phyloP scores from a whole-genome alignment of 1,140 invertebrate genomes.

The Argopecten irradians region DNA sequence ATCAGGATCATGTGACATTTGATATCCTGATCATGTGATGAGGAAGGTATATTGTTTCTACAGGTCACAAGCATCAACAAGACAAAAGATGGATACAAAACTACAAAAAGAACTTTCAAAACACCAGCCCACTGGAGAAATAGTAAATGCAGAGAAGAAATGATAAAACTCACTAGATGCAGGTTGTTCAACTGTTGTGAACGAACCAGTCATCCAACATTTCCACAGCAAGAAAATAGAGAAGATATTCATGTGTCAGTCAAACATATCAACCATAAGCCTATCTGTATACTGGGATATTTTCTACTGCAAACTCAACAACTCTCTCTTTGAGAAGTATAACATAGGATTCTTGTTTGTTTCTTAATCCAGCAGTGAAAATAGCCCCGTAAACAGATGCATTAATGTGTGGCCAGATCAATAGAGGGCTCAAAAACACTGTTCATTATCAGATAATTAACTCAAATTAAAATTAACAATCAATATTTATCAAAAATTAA shows the following conservation, averaged over 20 bases:
- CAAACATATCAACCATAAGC: background rate
- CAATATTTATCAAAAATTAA: too few relatives aligned
- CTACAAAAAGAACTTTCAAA: slow-evolving; percentile 35
- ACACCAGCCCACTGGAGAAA: slow-evolving; percentile 40
- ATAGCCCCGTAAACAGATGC: background rate
- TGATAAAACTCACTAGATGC: slow-evolving; percentile 50
- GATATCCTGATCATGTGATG: background rate
- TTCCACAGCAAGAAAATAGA: slow-evolving; percentile 38
- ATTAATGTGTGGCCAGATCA: background rate
- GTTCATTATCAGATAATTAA: too few relatives aligned
- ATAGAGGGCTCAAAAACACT: too few relatives aligned
- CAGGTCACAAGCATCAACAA: slow-evolving; percentile 20
- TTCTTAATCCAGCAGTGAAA: background rate
- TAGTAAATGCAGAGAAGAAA: slow-evolving; percentile 38
- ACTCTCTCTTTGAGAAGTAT: background rate
- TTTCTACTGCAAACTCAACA: background rate
- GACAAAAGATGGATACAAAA: slow-evolving; percentile 29
- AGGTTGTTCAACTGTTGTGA: slow-evolving; percentile 52
- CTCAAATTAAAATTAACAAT: too few relatives aligned
- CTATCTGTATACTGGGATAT: background rate
- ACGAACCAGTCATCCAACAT: slow-evolving; percentile 34
- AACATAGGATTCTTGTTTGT: background rate
- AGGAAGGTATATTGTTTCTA: background rate
- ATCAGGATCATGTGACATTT: slow-evolving; percentile 1
- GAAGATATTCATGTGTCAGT: slow-evolving; percentile 38